A percentile compares a stretch with the other conserved stretches of the same genome.
Evolutionary conservation across 2,888 invertebrate species (phyloP).

Genomic region (Caenorhabditis sinica): DNA sequence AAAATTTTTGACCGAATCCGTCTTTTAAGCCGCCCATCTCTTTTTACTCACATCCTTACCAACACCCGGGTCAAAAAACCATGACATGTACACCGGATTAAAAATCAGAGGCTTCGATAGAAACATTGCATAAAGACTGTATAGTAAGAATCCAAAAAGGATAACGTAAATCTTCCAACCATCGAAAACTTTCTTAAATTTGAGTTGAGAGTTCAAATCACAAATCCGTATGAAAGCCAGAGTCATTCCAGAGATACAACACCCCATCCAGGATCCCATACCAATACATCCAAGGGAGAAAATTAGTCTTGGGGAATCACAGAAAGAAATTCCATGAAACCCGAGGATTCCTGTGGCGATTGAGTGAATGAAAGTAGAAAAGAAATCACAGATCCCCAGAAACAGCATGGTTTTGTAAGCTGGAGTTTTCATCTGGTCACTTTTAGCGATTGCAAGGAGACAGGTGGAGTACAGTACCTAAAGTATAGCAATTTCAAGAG

Average conservation of each 20-base stretch:
- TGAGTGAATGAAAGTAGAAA: neutral
- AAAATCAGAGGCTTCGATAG: slow-evolving; percentile 7
- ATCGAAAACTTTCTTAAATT: neutral
- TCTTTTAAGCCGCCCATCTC: too few species aligned
- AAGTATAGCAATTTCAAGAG: too few species aligned
- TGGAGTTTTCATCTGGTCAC: slow-evolving; percentile 20
- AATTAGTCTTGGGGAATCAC: slow-evolving; percentile 9
- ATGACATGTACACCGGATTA: neutral
- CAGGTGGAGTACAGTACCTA: slow-evolving; percentile 7
- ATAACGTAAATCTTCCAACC: slow-evolving; percentile 7
- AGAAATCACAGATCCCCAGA: slow-evolving; percentile 10
- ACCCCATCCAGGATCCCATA: slow-evolving; percentile 11
- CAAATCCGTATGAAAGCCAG: slow-evolving; percentile 7
- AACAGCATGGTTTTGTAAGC: slow-evolving; percentile 28
- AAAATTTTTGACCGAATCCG: too few species aligned
- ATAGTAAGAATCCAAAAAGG: neutral
- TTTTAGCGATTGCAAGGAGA: neutral
- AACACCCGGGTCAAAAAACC: slow-evolving; percentile 11
- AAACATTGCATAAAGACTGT: neutral
- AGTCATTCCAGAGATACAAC: slow-evolving; percentile 8
- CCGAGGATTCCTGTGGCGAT: slow-evolving; percentile 9
- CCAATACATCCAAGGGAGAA: neutral
- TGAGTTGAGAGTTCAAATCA: neutral
- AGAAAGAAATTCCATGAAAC: neutral
- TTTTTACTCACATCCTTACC: slow-evolving; percentile 9